These are phyloP conservation scores for Erebia ligea DNA, from an alignment of 2,888 invertebrate genomes.

Conservation along the genomic window DNA sequence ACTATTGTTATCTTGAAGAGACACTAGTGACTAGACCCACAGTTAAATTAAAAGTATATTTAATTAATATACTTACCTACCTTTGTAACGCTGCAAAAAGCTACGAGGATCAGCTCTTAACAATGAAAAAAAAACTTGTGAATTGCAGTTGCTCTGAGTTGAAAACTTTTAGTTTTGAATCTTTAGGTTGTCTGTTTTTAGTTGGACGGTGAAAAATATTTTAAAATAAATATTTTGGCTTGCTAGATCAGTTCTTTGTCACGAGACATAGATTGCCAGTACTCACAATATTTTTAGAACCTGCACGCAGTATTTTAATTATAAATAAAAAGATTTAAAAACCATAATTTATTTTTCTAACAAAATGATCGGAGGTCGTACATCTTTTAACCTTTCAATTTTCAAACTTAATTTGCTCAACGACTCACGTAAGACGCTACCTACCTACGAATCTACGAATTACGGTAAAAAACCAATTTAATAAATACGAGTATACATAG, in stretches of 20 bases:
- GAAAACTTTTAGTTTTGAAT: not conserved
- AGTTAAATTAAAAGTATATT: not conserved
- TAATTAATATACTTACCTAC: constrained; percentile 5
- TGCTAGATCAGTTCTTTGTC: not conserved
- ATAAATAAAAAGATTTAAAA: not conserved
- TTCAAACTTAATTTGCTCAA: constrained; percentile 2
- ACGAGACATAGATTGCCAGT: not conserved
- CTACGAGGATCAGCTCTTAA: not conserved
- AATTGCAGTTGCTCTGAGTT: not conserved
- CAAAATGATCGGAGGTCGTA: not conserved
- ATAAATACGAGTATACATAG: not conserved
- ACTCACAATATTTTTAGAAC: no score
- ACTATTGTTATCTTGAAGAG: constrained; percentile 21
- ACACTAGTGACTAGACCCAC: not conserved
- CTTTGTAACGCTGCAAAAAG: constrained; percentile 2
- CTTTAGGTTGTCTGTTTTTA: not conserved
- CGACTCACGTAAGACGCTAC: not conserved
- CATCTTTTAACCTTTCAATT: not conserved
- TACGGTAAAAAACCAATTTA: not conserved
- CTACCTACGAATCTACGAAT: not conserved
- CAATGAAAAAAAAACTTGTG: constrained; percentile 4
- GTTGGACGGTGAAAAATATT: not conserved
- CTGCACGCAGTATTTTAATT: no score
- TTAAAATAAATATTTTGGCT: not conserved
- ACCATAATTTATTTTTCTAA: not conserved